Percentiles rank a stretch among this genome's conserved stretches.
Evolutionary conservation across 2,797 vertebrate species (phyloP).

Genomic region (Bryconaethiops microstoma): DNA sequence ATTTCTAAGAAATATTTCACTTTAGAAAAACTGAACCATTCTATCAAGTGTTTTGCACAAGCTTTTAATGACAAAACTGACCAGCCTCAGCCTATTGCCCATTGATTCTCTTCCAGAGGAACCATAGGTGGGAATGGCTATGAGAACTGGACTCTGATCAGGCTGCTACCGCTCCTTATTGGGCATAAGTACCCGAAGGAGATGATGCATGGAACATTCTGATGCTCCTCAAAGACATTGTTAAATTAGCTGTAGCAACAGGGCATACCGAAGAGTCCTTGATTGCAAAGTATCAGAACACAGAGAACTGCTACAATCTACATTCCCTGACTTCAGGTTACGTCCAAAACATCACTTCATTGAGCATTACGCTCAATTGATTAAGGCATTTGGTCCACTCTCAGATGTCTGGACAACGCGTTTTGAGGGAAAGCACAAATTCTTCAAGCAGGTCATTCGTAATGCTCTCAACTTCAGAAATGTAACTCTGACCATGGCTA

Average conservation of each 20-base stretch:
- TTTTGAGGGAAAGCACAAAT: background rate
- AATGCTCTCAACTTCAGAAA: too few species aligned
- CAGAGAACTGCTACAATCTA: background rate
- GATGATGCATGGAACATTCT: constrained; percentile 1
- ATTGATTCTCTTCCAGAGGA: background rate
- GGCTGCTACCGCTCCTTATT: background rate
- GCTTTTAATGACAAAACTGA: background rate
- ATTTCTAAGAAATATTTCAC: constrained; percentile 7
- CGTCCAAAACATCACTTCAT: constrained; percentile 1
- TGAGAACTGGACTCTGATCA: background rate
- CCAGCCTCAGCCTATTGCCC: background rate
- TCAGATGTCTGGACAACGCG: background rate
- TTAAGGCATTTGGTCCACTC: background rate
- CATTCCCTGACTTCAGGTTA: background rate
- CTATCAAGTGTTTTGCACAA: background rate
- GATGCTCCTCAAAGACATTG: constrained; percentile 21
- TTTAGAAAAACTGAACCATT: background rate
- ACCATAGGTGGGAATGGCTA: constrained; percentile 12
- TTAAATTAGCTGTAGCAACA: constrained; percentile 9
- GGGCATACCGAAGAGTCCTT: background rate
- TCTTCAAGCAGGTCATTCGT: too few species aligned
- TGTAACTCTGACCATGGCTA: constrained; percentile 35
- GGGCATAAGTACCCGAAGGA: background rate
- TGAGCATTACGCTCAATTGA: background rate
- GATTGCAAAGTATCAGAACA: background rate